Evolutionary conservation across 2,797 vertebrate species (phyloP), one percentile per base, ranked within the genome.

Genomic region (Poeciliopsis turneri): DNA sequence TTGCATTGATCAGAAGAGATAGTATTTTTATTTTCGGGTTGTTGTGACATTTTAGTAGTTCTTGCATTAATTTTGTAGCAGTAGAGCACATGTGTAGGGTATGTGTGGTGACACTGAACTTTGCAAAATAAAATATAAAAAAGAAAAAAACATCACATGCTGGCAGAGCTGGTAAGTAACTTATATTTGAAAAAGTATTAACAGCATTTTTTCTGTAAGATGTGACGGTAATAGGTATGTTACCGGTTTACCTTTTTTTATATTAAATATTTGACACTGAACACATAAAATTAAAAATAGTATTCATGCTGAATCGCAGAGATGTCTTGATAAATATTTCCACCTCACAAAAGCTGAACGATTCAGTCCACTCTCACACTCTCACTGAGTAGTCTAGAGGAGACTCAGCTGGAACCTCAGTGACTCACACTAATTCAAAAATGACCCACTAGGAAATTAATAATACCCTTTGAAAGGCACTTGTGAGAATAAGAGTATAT

Each of bases 361-460:
- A 72, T 78, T 70, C 28, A 55, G 76, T 84, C 81, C 74, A 82
- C 53, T 85, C 53, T 30, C 77, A 76, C 76, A 75, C 80, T 81
- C 68, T 2, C 81, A 77, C 57, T 77, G 10, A 69, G 73, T 69
- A 74, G 87, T 81, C 80, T 87, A 87, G 87, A 90, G 74, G 5
- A 86, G 82, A 87, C 73, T 82, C 70, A 69, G 86, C 87, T 84
- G 80, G 79, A 78, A 87, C 88, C 82, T 77, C 72, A 16, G 78
- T 91, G 86, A 90, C 87, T 93, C 86, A 87, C 84, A 68, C 81
- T 87, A 88, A 90, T 90, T 92, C 83, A 90, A 89, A 92, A 80
- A 87, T 91, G 91, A 92, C 90, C 91, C 77, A 80, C 74, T 83
- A 82, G 88, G 88, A 92, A 90, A 93, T 90, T 86, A 89, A 93